Conservation (phyloP, 2,888 invertebrate genomes). For the Napeogenes inachia region DNA sequence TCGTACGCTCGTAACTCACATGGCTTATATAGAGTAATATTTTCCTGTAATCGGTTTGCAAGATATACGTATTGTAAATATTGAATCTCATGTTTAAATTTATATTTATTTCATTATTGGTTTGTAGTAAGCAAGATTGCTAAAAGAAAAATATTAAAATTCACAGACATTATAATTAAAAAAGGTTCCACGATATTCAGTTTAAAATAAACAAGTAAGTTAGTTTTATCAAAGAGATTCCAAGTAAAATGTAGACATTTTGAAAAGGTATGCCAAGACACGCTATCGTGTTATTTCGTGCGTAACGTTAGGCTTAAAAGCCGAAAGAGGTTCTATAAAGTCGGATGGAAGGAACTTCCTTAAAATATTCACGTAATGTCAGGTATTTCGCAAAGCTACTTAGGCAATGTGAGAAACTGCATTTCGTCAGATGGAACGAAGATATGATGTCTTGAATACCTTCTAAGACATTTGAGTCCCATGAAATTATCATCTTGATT, state of each 20-base stretch:
- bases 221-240: conserved; percentile 14
- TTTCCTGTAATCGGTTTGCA: background rate
- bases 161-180: too few relatives aligned
- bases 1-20: background rate
- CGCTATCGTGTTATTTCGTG: conserved; percentile 24
- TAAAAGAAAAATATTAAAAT: too few relatives aligned
- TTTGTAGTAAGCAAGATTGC: too few relatives aligned
- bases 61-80: background rate
- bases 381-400: conserved; percentile 7
- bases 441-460: background rate
- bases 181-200: too few relatives aligned
- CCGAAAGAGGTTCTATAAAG: conserved; percentile 25
- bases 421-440: background rate
- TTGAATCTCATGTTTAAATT: too few relatives aligned
- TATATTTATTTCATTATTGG: too few relatives aligned
- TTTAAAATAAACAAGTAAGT: too few relatives aligned
- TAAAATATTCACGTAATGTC: conserved; percentile 9
- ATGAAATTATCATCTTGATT: background rate
- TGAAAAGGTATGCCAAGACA: conserved; percentile 26
- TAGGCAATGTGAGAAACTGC: conserved; percentile 10
- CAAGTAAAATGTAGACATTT: conserved; percentile 17
- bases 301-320: conserved; percentile 29
- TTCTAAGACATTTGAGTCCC: background rate
- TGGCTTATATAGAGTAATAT: background rate
- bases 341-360: conserved; percentile 15